phyloP scores from a whole-genome alignment of 2,113 vertebrate genomes.

The Picathartes gymnocephalus region DNA sequence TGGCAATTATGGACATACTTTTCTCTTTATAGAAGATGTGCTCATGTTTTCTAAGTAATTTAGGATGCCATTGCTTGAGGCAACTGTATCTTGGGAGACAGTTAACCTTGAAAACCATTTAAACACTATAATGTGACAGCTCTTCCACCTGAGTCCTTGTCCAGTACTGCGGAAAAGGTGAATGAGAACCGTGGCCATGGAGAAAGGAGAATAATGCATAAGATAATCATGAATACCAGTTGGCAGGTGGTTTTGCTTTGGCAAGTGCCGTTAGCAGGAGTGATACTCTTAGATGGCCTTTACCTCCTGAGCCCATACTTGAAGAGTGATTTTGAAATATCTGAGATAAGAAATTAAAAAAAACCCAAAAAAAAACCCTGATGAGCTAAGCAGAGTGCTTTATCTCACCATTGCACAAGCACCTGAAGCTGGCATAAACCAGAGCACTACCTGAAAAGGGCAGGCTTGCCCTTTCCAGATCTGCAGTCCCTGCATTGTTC shows the following conservation, averaged over 20 bases:
- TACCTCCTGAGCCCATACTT: background rate
- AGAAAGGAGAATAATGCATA: background rate
- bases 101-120: background rate
- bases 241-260: background rate
- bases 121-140: background rate
- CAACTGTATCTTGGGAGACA: background rate
- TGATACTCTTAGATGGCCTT: background rate
- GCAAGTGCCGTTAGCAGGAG: background rate
- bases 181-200: background rate
- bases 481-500: background rate
- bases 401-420: background rate
- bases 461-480: background rate
- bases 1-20: background rate
- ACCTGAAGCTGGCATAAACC: background rate
- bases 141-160: background rate
- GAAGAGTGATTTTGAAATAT: background rate
- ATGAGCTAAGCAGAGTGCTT: background rate
- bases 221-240: background rate
- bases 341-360: background rate
- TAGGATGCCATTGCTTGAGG: background rate
- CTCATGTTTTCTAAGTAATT: background rate
- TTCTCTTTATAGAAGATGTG: background rate
- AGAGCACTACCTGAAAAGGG: background rate
- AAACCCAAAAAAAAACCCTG: background rate
- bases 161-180: background rate